Conservation (phyloP, 2,888 invertebrate species). For the Ormyrus pomaceus region DNA sequence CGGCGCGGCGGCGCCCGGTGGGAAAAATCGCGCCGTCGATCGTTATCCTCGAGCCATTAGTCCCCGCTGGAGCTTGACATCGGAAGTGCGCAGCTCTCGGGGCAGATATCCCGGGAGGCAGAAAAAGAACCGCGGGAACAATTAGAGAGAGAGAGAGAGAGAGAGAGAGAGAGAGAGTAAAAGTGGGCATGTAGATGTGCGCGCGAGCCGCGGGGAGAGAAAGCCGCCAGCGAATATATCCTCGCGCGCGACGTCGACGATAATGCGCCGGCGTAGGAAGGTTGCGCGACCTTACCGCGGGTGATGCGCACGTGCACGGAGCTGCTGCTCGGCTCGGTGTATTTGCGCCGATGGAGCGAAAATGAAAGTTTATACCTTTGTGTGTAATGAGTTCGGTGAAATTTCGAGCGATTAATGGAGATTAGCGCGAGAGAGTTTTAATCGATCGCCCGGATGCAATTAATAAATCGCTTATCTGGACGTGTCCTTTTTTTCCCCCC, state of each 20-base stretch:
- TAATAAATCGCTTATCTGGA: too few relatives aligned
- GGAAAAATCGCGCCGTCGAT: not conserved
- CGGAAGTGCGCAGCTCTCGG: not conserved
- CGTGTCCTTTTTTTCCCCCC: too few relatives aligned
- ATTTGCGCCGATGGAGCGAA: too few relatives aligned
- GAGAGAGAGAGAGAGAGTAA: conserved; percentile 4
- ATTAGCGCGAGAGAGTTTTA: too few relatives aligned
- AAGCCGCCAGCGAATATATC: conserved; percentile 43
- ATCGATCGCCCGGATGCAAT: too few relatives aligned
- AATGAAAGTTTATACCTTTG: too few relatives aligned
- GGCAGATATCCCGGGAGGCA: not conserved
- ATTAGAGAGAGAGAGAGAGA: conserved; percentile 41
- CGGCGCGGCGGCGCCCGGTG: too few relatives aligned
- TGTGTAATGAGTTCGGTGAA: too few relatives aligned
- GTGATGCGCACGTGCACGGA: not conserved
- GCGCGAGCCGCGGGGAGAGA: conserved; percentile 30
- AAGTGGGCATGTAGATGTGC: conserved; percentile 18
- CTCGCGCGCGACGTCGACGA: conserved; percentile 11
- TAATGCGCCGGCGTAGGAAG: not conserved
- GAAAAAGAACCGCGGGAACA: conserved; percentile 19
- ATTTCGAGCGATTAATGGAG: too few relatives aligned
- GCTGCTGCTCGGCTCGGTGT: not conserved
- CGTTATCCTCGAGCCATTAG: conserved; percentile 21
- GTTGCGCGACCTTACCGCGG: conserved; percentile 36
- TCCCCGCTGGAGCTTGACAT: conserved; percentile 6